phyloP scores from a whole-genome alignment of 2,888 invertebrate species.

The Sturmia bella region DNA sequence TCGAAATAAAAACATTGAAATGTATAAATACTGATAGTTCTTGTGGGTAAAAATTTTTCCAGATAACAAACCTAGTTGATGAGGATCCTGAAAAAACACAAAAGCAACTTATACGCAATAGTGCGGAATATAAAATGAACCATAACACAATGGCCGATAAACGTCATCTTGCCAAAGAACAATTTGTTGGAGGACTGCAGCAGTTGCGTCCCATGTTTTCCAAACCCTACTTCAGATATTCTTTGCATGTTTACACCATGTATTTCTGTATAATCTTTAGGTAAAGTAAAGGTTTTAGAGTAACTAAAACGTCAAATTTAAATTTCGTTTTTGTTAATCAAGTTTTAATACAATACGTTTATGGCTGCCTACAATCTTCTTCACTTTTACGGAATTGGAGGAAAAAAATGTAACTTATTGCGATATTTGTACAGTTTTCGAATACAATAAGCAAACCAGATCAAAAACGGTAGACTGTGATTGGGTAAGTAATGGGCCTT shows the following conservation, averaged over 20 bases:
- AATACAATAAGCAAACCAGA: conserved; percentile 5
- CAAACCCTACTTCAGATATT: conserved; percentile 84
- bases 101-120: conserved; percentile 48
- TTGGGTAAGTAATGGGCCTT: conserved; percentile 72
- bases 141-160: conserved; percentile 41
- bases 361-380: conserved; percentile 93
- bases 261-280: conserved; percentile 86
- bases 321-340: not conserved
- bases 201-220: conserved; percentile 87
- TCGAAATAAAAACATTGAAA: too few relatives aligned
- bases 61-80: conserved; percentile 75
- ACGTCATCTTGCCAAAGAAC: conserved; percentile 6
- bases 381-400: conserved; percentile 84
- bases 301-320: not conserved
- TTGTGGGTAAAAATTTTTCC: conserved; percentile 4
- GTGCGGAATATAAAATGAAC: conserved; percentile 8
- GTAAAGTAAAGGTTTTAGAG: conserved; percentile 82
- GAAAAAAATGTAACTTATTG: conserved; percentile 70
- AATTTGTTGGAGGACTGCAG: conserved; percentile 82
- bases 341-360: conserved; percentile 90
- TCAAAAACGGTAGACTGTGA: conserved; percentile 70
- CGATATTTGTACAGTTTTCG: conserved; percentile 76
- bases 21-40: too few relatives aligned
- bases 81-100: conserved; percentile 72
- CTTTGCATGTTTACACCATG: conserved; percentile 85